These are phyloP conservation scores for Microtus oregoni DNA, from an alignment of 2,113 vertebrate species.

Conservation along the genomic window DNA sequence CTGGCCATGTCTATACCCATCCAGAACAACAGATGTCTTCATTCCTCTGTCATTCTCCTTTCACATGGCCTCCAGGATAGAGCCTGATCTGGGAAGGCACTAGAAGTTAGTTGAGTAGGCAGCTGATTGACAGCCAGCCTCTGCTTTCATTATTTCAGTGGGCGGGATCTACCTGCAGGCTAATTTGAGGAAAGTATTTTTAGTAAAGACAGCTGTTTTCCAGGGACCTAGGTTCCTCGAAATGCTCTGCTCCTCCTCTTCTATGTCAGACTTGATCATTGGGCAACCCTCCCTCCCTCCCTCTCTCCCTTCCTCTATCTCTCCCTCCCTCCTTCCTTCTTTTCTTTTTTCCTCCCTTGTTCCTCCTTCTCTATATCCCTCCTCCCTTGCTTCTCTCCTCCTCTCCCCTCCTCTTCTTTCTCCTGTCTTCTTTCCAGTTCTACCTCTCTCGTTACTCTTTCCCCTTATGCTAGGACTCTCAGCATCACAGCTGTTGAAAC, in stretches of 20 bases:
- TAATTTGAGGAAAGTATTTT: conserved; percentile 42
- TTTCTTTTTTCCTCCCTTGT: too few species aligned
- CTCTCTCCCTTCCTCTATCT: rapidly evolving
- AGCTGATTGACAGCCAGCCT: neutral
- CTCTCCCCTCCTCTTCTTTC: neutral
- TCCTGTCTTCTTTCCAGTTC: neutral
- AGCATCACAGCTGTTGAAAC: neutral
- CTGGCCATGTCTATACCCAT: neutral
- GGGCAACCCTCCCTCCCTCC: neutral
- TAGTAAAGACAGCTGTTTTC: conserved; percentile 37
- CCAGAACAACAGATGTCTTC: neutral
- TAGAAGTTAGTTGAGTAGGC: neutral
- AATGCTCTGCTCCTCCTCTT: neutral
- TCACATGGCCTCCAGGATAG: neutral
- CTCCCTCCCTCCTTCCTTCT: rapidly evolving
- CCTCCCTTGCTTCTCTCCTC: rapidly evolving
- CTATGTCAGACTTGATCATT: neutral
- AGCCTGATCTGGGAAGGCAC: neutral
- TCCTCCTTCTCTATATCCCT: rapidly evolving
- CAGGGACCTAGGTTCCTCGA: conserved; percentile 47
- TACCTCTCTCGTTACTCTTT: neutral
- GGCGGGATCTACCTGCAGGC: conserved; percentile 26
- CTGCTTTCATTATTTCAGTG: neutral
- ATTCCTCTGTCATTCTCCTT: neutral
- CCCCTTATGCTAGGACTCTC: neutral